Evolutionary conservation across 2,797 vertebrate genomes (phyloP).

Genomic region (Choloepus didactylus): DNA sequence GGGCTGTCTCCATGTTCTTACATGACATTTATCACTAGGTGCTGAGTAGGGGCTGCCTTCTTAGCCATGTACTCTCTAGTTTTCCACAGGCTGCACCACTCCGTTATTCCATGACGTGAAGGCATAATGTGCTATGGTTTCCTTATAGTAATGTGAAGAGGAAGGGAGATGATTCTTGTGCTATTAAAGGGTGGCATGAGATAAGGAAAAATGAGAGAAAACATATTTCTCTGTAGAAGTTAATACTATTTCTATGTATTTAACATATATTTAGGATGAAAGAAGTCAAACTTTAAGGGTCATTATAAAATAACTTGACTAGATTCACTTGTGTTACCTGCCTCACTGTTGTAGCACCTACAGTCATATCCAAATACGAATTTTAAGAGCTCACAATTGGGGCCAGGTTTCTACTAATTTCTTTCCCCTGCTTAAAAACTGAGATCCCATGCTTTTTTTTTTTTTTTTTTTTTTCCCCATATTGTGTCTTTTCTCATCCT

Average conservation of each 20-base stretch:
- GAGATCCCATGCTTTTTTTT: neutral
- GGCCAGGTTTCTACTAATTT: neutral
- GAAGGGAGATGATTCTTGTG: neutral
- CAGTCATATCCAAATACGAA: neutral
- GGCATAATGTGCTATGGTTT: neutral
- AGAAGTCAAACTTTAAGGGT: neutral
- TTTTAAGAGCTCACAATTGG: neutral
- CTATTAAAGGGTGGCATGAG: neutral
- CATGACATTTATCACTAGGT: neutral
- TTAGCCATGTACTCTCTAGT: neutral
- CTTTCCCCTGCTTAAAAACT: neutral
- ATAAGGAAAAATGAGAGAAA: neutral
- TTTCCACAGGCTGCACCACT: neutral
- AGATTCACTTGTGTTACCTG: neutral
- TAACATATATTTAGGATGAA: neutral
- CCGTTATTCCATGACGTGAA: neutral
- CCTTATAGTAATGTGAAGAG: neutral
- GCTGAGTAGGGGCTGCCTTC: neutral
- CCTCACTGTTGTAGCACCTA: neutral
- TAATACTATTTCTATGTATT: neutral
- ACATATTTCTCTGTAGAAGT: neutral
- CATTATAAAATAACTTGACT: neutral
- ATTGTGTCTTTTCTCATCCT: conserved; percentile 49
- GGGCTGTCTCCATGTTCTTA: neutral
- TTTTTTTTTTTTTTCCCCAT: no score